These are phyloP conservation scores for Frankliniella intonsa DNA, from an alignment of 2,888 invertebrate species.

Conservation along the genomic window DNA sequence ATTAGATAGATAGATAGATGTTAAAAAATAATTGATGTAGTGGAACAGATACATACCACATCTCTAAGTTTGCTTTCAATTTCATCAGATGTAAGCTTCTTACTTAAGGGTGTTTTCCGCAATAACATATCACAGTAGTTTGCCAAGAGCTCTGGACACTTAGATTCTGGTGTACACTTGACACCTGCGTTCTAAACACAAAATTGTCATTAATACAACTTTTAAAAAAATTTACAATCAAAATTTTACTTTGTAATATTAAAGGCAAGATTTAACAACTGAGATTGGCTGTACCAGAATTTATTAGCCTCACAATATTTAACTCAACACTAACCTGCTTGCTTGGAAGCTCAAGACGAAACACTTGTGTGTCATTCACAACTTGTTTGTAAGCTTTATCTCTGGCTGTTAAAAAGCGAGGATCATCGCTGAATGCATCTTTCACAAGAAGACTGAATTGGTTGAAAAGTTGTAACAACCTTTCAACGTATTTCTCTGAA, in stretches of 20 bases:
- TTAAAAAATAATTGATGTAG: constrained; percentile 8
- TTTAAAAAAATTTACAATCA: background rate
- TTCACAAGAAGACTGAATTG: constrained; percentile 87
- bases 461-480: constrained; percentile 85
- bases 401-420: constrained; percentile 92
- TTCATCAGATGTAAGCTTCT: constrained; percentile 92
- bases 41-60: constrained; percentile 57
- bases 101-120: constrained; percentile 91
- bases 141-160: constrained; percentile 96
- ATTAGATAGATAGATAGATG: constrained; percentile 11
- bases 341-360: constrained; percentile 55
- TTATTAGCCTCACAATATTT: constrained; percentile 24
- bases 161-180: constrained; percentile 76
- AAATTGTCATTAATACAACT: background rate
- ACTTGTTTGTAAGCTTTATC: constrained; percentile 97
- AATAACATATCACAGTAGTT: constrained; percentile 99
- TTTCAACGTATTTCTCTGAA: constrained; percentile 97
- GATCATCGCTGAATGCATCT: constrained; percentile 95
- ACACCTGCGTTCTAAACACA: constrained; percentile 40
- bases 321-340: constrained; percentile 51
- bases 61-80: constrained; percentile 90
- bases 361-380: constrained; percentile 94
- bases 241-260: no score
- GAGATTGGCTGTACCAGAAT: background rate
- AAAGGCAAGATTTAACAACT: background rate